Evolutionary conservation across 1,140 invertebrate genomes (phyloP).

Genomic region (Ceratitis capitata): DNA sequence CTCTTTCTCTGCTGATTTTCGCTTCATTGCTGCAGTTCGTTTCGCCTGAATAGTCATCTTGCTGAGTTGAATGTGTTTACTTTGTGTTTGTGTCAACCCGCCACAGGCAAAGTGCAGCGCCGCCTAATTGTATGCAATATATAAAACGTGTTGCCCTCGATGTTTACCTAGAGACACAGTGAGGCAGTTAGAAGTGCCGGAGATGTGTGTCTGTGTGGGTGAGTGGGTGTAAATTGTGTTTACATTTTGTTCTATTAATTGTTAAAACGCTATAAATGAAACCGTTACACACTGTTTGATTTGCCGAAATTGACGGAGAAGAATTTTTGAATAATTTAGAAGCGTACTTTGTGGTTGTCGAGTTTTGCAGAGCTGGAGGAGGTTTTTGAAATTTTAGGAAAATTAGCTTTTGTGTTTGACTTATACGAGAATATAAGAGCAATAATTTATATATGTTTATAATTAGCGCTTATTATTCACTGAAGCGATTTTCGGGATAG

Average conservation of each 20-base stretch:
- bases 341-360: neutral
- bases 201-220: too few relatives aligned
- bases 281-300: neutral
- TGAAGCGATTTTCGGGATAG: too few relatives aligned
- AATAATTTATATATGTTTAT: too few relatives aligned
- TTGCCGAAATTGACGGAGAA: neutral
- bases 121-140: constrained; percentile 25
- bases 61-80: neutral
- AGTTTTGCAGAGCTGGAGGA: too few relatives aligned
- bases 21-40: constrained; percentile 30
- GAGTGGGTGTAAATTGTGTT: constrained; percentile 10
- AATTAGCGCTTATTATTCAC: too few relatives aligned
- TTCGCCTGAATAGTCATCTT: constrained; percentile 27
- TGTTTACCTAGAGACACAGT: neutral
- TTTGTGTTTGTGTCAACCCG: constrained; percentile 33
- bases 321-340: neutral
- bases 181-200: neutral
- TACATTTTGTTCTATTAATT: constrained; percentile 37
- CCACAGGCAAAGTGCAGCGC: too few relatives aligned
- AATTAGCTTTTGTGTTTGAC: too few relatives aligned
- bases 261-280: neutral
- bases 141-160: neutral
- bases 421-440: too few relatives aligned
- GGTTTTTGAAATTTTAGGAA: too few relatives aligned
- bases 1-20: neutral